A percentile compares a stretch with the other conserved stretches of the same genome.
Evolutionary conservation across 2,888 invertebrate genomes (phyloP).

Genomic region (Acanthopleura granulata): DNA sequence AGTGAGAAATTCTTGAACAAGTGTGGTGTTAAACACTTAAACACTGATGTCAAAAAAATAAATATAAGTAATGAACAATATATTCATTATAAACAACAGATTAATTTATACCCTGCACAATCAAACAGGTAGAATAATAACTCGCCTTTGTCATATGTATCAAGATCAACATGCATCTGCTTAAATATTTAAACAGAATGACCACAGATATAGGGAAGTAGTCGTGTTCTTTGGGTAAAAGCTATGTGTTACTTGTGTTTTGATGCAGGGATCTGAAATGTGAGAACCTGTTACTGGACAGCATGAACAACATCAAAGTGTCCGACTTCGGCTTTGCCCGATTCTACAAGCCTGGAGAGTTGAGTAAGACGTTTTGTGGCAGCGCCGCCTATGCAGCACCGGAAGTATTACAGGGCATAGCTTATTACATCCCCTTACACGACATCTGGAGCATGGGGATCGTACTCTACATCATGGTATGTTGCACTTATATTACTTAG

Average conservation of each 20-base stretch:
- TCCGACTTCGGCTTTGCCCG: slow-evolving; percentile 92
- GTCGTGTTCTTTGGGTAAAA: no score
- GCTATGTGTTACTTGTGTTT: not conserved
- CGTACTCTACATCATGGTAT: slow-evolving; percentile 82
- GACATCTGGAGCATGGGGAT: slow-evolving; percentile 86
- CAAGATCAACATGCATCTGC: no score
- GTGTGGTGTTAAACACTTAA: no score
- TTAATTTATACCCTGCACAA: no score
- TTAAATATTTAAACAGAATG: no score
- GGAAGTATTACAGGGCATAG: slow-evolving; percentile 83
- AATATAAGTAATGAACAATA: no score
- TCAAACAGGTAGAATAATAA: no score
- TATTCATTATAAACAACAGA: no score
- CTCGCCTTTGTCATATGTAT: no score
- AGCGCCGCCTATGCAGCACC: slow-evolving; percentile 91
- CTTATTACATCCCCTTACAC: slow-evolving; percentile 67
- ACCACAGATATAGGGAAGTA: no score
- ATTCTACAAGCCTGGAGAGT: slow-evolving; percentile 63
- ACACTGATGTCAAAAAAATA: no score
- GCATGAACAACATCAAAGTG: slow-evolving; percentile 82
- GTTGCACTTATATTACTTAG: not conserved
- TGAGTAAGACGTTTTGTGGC: slow-evolving; percentile 68
- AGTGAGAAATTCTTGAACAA: no score
- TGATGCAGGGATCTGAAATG: slow-evolving; percentile 82
- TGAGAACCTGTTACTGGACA: slow-evolving; percentile 78